phyloP scores from a whole-genome alignment of 2,113 vertebrate species.

The Sarotherodon lohbergeri region DNA sequence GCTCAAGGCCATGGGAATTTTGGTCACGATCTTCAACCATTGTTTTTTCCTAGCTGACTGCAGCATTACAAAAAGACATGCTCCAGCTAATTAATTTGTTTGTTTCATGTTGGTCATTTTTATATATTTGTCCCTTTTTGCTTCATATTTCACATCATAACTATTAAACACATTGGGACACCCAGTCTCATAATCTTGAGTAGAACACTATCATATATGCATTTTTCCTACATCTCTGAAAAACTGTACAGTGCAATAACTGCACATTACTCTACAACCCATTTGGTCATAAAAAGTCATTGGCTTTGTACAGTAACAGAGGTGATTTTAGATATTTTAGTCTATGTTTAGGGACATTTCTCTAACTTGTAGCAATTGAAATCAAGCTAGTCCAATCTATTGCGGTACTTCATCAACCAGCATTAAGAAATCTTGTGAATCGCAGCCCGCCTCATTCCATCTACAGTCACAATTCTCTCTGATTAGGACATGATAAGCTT shows the following conservation, averaged over 20 bases:
- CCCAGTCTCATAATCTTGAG: neutral
- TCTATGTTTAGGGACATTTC: neutral
- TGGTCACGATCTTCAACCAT: neutral
- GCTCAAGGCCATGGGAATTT: neutral
- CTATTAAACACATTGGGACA: neutral
- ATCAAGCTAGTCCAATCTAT: neutral
- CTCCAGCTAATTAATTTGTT: neutral
- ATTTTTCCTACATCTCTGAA: neutral
- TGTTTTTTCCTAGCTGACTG: neutral
- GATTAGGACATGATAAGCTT: constrained; percentile 5
- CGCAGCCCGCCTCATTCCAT: neutral
- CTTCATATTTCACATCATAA: neutral
- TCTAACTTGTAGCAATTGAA: neutral
- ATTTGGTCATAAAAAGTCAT: neutral
- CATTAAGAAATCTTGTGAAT: neutral
- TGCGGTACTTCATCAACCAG: neutral
- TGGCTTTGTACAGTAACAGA: neutral
- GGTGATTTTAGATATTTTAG: neutral
- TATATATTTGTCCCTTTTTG: neutral
- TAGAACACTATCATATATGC: neutral
- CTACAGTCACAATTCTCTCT: constrained; percentile 9
- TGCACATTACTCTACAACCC: neutral
- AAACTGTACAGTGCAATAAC: neutral
- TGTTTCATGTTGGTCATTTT: neutral
- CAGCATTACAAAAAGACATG: neutral